Percentiles rank a stretch among this genome's conserved stretches.
phyloP scores from a whole-genome alignment of 2,113 vertebrate genomes.

The Menura novaehollandiae region DNA sequence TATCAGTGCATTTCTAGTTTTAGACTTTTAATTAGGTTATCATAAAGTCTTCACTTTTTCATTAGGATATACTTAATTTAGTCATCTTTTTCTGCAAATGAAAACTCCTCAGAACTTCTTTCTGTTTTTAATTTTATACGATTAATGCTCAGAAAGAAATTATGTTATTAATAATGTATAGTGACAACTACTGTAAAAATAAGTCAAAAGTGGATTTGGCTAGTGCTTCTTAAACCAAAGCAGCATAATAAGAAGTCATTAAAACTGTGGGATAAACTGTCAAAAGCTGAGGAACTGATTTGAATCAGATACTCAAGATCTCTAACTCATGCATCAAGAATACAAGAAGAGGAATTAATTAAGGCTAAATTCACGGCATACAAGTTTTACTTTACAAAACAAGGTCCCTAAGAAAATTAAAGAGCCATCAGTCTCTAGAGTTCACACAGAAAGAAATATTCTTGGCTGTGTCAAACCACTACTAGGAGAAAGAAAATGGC shows the following conservation, averaged over 20 bases:
- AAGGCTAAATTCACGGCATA: neutral
- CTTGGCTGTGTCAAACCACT: neutral
- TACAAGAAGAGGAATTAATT: neutral
- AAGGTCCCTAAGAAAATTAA: neutral
- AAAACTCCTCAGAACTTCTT: neutral
- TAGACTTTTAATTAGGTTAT: slow-evolving; percentile 9
- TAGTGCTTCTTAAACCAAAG: neutral
- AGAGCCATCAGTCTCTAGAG: neutral
- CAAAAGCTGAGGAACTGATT: neutral
- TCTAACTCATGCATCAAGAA: neutral
- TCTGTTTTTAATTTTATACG: neutral
- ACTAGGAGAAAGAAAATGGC: neutral
- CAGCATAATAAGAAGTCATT: neutral
- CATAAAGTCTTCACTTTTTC: neutral
- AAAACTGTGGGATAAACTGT: neutral
- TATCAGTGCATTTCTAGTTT: neutral
- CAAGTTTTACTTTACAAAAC: neutral
- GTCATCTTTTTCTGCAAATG: neutral
- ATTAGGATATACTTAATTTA: neutral
- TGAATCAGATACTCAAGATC: neutral
- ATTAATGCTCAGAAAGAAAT: neutral
- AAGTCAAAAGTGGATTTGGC: neutral
- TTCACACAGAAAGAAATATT: neutral
- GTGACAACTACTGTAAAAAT: neutral
- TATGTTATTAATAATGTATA: neutral